phyloP scores from a whole-genome alignment of 92 coral and sea anemone genomes.

The Epizoanthus illoricatus region DNA sequence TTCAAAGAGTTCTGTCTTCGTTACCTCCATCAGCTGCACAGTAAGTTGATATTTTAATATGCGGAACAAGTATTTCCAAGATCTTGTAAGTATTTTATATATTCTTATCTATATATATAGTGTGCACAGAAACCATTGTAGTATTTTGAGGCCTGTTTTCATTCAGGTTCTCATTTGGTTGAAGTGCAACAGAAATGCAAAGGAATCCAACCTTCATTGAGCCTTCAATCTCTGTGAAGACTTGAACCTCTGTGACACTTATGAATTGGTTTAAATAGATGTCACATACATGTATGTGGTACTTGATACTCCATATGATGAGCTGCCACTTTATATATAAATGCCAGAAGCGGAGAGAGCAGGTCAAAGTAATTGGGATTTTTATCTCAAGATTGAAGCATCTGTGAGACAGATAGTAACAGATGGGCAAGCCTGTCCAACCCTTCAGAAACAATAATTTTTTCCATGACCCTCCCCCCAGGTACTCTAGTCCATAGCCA shows the following conservation, averaged over 20 bases:
- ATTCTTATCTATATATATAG: too few species aligned
- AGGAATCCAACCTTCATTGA: constrained; percentile 15
- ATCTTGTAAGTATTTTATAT: background rate
- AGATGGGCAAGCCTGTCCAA: too few species aligned
- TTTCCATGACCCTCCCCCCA: too few species aligned
- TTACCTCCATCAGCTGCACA: constrained; percentile 72
- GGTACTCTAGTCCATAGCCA: too few species aligned
- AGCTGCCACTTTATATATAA: background rate
- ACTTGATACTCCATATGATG: background rate
- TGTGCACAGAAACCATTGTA: background rate
- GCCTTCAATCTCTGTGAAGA: background rate
- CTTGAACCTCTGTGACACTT: constrained; percentile 9
- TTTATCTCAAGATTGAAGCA: too few species aligned
- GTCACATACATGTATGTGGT: background rate
- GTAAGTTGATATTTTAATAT: constrained; percentile 41
- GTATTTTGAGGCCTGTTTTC: constrained; percentile 5
- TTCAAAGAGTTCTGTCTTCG: constrained; percentile 63
- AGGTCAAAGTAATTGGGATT: too few species aligned
- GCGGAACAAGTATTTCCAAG: background rate
- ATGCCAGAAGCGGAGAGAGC: too few species aligned
- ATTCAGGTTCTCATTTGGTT: constrained; percentile 6
- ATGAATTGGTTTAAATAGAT: background rate
- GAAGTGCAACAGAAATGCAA: background rate
- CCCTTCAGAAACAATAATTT: too few species aligned
- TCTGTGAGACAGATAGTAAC: too few species aligned